phyloP scores from a whole-genome alignment of 2,888 invertebrate genomes.

The Escarpia spicata region DNA sequence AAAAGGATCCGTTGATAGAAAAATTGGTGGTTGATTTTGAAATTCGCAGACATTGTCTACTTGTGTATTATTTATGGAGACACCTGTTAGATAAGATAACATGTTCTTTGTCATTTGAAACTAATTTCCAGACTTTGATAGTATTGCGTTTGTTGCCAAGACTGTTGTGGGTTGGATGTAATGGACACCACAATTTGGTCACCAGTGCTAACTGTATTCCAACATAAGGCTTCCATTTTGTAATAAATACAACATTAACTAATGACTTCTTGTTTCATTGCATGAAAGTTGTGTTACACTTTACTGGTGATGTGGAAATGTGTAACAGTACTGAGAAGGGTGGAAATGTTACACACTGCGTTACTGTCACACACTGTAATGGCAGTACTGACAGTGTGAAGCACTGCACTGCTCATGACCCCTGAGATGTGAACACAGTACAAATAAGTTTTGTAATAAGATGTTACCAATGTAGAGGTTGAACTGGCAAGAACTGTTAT shows the following conservation, averaged over 20 bases:
- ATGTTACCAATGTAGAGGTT: neutral
- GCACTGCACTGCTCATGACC: neutral
- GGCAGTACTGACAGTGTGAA: neutral
- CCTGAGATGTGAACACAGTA: no score
- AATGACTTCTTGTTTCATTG: conserved; percentile 3
- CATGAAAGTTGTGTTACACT: neutral
- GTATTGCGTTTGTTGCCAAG: neutral
- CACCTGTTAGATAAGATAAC: neutral
- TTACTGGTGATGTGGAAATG: neutral
- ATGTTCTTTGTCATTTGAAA: neutral
- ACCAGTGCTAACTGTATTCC: neutral
- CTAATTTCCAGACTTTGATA: neutral
- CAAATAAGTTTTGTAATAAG: no score
- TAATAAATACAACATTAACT: neutral
- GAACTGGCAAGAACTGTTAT: neutral
- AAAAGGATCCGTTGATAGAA: neutral
- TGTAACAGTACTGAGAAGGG: neutral
- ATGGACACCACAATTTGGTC: neutral
- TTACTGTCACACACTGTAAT: no score
- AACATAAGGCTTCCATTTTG: neutral
- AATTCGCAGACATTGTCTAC: neutral
- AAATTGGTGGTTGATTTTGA: neutral
- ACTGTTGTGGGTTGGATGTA: neutral
- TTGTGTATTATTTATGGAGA: neutral
- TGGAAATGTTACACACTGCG: neutral